A percentile compares a stretch with the other conserved stretches of the same genome.
Evolutionary conservation across 2,888 invertebrate species (phyloP).

Genomic region (Strigamia maritima): DNA sequence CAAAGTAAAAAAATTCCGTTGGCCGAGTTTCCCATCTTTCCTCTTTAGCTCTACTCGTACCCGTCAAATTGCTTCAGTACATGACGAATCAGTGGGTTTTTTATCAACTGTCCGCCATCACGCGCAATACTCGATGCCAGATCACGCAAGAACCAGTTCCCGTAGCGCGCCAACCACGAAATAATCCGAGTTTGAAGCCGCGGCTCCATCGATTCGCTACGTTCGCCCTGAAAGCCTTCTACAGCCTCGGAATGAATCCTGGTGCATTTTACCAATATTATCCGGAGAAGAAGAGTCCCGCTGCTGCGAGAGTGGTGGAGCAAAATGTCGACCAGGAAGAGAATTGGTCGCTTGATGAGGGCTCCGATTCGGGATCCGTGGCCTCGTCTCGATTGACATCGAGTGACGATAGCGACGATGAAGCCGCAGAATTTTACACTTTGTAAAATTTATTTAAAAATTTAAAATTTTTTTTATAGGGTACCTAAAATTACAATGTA

Average conservation of each 20-base stretch:
- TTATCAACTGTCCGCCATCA: neutral
- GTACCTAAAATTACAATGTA: neutral
- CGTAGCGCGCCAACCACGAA: neutral
- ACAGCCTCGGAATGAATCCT: conserved; percentile 29
- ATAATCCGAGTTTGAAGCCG: neutral
- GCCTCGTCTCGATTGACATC: neutral
- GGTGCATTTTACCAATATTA: neutral
- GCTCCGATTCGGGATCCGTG: neutral
- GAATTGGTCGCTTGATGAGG: neutral
- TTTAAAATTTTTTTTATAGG: neutral
- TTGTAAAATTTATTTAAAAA: neutral
- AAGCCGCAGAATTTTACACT: neutral
- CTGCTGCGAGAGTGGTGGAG: neutral
- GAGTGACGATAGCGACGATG: neutral
- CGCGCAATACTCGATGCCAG: neutral
- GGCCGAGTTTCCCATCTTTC: conserved; percentile 7
- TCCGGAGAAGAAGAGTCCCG: neutral
- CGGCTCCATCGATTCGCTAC: neutral
- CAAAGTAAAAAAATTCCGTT: neutral
- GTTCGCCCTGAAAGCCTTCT: conserved; percentile 1
- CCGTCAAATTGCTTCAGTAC: conserved; percentile 18
- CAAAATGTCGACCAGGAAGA: neutral
- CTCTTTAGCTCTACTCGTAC: neutral
- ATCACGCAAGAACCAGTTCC: neutral
- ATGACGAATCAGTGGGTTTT: conserved; percentile 20